These are phyloP conservation scores for Ophiodon elongatus DNA, from an alignment of 2,113 vertebrate species.

Conservation along the genomic window DNA sequence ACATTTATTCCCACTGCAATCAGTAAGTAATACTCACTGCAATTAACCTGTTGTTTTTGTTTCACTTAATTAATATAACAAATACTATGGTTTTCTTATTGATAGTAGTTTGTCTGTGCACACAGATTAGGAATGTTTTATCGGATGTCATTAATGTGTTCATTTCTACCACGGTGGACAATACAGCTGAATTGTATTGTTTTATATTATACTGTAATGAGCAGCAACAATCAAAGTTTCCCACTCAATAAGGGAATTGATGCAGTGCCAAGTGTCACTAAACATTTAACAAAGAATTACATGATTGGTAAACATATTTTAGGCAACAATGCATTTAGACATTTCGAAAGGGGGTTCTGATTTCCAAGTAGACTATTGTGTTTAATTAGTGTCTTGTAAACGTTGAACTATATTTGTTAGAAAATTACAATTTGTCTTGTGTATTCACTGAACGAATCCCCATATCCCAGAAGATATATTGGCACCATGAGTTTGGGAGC, in stretches of 20 bases:
- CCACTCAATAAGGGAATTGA: background rate
- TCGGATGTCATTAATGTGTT: background rate
- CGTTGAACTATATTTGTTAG: background rate
- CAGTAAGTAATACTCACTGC: background rate
- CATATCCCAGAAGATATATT: background rate
- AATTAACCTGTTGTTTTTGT: background rate
- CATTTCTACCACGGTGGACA: background rate
- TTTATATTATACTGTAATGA: conserved; percentile 4
- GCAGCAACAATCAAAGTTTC: background rate
- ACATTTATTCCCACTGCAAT: background rate
- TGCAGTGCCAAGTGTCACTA: background rate
- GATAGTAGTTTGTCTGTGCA: background rate
- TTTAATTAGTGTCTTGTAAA: background rate
- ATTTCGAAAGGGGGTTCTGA: background rate
- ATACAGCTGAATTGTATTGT: background rate
- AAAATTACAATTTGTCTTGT: background rate
- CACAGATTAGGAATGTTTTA: background rate
- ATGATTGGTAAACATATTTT: background rate
- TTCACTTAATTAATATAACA: background rate
- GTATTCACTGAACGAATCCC: background rate
- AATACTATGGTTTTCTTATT: background rate
- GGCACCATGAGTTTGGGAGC: background rate
- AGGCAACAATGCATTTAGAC: background rate
- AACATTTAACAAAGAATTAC: background rate
- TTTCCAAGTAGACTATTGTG: background rate